These are phyloP conservation scores for Panzeria rudis DNA, from an alignment of 2,888 invertebrate species.

Conservation along the genomic window DNA sequence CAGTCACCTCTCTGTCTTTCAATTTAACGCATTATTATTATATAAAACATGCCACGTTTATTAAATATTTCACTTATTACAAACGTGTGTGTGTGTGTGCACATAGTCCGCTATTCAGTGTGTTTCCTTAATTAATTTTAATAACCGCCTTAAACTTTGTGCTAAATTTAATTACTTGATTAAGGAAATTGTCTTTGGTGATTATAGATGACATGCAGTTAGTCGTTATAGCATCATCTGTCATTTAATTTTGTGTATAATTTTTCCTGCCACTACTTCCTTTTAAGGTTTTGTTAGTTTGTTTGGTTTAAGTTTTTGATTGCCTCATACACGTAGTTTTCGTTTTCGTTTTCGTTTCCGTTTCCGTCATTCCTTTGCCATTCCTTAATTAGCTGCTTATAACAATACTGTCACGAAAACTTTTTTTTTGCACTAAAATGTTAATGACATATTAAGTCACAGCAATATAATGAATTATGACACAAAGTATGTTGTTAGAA, in stretches of 20 bases:
- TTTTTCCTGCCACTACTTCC: constrained; percentile 42
- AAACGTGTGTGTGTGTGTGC: constrained; percentile 16
- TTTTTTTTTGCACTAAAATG: constrained; percentile 16
- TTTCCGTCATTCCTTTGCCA: constrained; percentile 31
- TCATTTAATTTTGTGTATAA: constrained; percentile 36
- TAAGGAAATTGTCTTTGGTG: constrained; percentile 45
- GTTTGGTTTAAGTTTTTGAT: constrained; percentile 31
- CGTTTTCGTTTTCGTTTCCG: constrained; percentile 37
- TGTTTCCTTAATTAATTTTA: constrained; percentile 57
- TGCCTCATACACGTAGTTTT: constrained; percentile 33
- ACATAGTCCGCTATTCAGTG: not conserved
- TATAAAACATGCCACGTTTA: no score
- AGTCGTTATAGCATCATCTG: constrained; percentile 1
- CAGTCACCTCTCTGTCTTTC: no score
- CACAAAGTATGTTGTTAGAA: constrained; percentile 7
- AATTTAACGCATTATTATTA: no score
- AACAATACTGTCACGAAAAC: constrained; percentile 33
- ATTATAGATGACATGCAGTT: constrained; percentile 19
- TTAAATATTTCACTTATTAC: not conserved
- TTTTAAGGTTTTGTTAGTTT: constrained; percentile 19
- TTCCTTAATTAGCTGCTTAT: constrained; percentile 58
- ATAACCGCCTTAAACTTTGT: constrained; percentile 36
- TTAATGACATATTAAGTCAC: constrained; percentile 61
- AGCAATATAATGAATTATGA: constrained; percentile 52
- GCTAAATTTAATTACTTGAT: constrained; percentile 58